Evolutionary conservation across 2,113 vertebrate genomes (phyloP).

Genomic region (Columba janthina): DNA sequence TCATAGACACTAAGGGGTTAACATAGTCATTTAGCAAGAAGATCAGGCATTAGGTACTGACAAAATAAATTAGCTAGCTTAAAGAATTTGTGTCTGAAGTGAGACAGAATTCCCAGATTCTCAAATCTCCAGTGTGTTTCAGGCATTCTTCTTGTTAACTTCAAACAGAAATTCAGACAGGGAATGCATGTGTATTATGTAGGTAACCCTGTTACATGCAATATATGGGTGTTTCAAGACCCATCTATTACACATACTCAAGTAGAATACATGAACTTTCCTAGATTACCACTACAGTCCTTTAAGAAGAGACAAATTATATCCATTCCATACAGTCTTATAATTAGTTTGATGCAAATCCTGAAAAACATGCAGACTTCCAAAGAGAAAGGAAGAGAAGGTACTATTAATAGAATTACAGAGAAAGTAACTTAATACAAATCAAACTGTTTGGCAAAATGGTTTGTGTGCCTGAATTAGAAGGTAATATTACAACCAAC

Average conservation of each 20-base stretch:
- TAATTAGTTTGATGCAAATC: not conserved
- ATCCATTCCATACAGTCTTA: not conserved
- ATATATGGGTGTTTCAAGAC: not conserved
- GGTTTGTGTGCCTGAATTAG: not conserved
- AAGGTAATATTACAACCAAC: not conserved
- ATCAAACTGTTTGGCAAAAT: not conserved
- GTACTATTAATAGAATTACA: not conserved
- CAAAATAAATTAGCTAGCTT: not conserved
- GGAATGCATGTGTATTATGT: not conserved
- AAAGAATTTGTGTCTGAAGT: not conserved
- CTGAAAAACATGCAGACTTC: not conserved
- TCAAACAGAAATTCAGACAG: not conserved
- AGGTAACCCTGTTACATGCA: not conserved
- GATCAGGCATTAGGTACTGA: not conserved
- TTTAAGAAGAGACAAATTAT: not conserved
- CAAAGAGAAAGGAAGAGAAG: not conserved
- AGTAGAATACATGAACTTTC: not conserved
- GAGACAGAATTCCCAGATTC: not conserved
- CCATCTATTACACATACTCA: not conserved
- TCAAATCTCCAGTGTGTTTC: not conserved
- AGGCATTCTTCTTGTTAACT: not conserved
- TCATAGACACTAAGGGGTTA: not conserved
- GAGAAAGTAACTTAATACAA: not conserved
- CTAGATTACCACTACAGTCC: not conserved
- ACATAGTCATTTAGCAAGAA: not conserved